These are phyloP conservation scores for Turdus rufiventris DNA, from an alignment of 2,113 vertebrate species.

Conservation along the genomic window DNA sequence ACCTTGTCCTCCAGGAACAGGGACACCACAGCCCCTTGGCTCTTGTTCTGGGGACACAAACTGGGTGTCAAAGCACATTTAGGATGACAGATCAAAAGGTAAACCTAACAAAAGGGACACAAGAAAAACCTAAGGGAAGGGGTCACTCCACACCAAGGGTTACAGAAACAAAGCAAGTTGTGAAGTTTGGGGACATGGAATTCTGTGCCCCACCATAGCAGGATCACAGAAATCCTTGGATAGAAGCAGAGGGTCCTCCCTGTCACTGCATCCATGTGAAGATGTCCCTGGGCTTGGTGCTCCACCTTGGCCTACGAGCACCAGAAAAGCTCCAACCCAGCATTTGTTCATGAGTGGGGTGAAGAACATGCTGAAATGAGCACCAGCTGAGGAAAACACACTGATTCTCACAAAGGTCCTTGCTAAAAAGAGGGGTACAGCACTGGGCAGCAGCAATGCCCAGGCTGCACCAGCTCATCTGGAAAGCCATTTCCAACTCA, in stretches of 20 bases:
- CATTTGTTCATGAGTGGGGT: not conserved
- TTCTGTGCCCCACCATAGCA: not conserved
- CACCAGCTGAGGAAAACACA: not conserved
- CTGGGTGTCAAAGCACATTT: not conserved
- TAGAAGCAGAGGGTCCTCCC: not conserved
- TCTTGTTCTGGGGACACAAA: not conserved
- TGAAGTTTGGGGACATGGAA: not conserved
- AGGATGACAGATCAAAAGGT: not conserved
- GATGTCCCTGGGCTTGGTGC: not conserved
- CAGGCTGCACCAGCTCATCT: not conserved
- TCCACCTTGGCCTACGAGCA: fast-evolving
- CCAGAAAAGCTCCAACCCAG: not conserved
- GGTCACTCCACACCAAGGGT: not conserved
- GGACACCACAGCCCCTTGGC: not conserved
- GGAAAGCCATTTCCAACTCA: not conserved
- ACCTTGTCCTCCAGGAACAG: not conserved
- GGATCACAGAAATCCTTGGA: not conserved
- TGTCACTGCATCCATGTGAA: not conserved
- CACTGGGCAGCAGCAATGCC: not conserved
- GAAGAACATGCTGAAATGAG: not conserved
- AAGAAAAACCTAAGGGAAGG: not conserved
- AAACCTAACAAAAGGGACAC: not conserved
- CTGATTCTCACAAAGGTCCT: not conserved
- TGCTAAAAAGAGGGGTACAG: not conserved
- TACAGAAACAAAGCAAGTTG: not conserved